Evolutionary conservation across 2,888 invertebrate species (phyloP).

Genomic region (Erebia epiphron): DNA sequence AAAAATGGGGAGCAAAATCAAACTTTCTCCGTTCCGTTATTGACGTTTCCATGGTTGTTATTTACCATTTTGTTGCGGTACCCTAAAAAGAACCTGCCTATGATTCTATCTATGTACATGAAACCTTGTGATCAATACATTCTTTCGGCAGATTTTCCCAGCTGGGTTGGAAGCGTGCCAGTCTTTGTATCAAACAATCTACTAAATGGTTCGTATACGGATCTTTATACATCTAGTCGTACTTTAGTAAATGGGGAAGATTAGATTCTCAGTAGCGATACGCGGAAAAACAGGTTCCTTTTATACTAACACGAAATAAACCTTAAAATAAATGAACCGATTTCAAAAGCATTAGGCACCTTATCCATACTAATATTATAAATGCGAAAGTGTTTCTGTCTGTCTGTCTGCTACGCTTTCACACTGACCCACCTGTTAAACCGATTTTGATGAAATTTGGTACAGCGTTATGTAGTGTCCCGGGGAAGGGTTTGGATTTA

Average conservation of each 20-base stretch:
- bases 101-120: background rate
- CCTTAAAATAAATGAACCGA: background rate
- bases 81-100: too few relatives aligned
- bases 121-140: background rate
- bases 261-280: background rate
- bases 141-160: conserved; percentile 11
- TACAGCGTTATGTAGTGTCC: too few relatives aligned
- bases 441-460: too few relatives aligned
- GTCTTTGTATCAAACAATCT: background rate
- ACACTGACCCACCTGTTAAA: too few relatives aligned
- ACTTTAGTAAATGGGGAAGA: background rate
- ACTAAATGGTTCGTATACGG: conserved; percentile 2
- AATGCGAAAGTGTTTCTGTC: too few relatives aligned
- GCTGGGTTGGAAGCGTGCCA: conserved; percentile 6
- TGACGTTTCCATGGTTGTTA: too few relatives aligned
- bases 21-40: too few relatives aligned
- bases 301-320: background rate
- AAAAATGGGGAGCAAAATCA: too few relatives aligned
- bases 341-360: background rate
- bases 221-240: background rate
- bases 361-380: background rate
- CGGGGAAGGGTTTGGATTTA: too few relatives aligned
- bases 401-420: too few relatives aligned
- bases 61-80: too few relatives aligned
- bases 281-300: background rate